Evolutionary conservation across 2,113 vertebrate genomes (phyloP), one percentile per base, ranked within the genome.

Genomic region (Pogona vitticeps): DNA sequence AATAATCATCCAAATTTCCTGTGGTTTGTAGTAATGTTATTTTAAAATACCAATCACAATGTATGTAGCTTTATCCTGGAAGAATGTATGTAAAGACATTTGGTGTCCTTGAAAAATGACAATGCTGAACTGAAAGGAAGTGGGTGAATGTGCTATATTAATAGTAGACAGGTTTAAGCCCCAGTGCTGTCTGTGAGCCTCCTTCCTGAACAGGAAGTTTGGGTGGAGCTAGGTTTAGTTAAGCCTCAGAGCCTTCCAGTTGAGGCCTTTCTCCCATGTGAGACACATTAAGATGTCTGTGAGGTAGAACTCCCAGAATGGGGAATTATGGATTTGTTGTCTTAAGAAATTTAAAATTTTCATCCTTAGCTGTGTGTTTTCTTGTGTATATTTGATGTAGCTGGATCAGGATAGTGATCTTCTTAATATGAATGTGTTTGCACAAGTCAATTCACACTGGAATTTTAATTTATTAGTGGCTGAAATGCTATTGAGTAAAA

Each of bases 331-430:
- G n/a, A n/a, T n/a, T n/a, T n/a, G n/a, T n/a, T n/a, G n/a, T n/a
- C n/a, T n/a, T n/a, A n/a, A n/a, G n/a, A n/a, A n/a, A n/a, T n/a
- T n/a, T n/a, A n/a, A n/a, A n/a, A n/a, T n/a, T n/a, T n/a, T n/a
- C n/a, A n/a, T 88, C 92, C 81, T 59, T 81, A 3, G 33, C 65
- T 85, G 33, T 73, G 26, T 15, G 63, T 42, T 33, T n/a, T n/a
- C n/a, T n/a, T n/a, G n/a, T n/a, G n/a, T n/a, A n/a, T n/a, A n/a
- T n/a, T n/a, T n/a, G n/a, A n/a, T n/a, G n/a, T n/a, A n/a, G 10
- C n/a, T 28, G 52, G 38, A 82, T 40, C 61, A n/a, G 9, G 10
- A 26, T 33, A n/a, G n/a, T 2, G 10, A 28, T 61, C 52, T 71
- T 13, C 21, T 73, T 28, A 23, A n/a, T 83, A 40, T 63, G 33